Base-by-base conservation (phyloP, 2,797 vertebrate genomes). In the Malacoraja senta region DNA sequence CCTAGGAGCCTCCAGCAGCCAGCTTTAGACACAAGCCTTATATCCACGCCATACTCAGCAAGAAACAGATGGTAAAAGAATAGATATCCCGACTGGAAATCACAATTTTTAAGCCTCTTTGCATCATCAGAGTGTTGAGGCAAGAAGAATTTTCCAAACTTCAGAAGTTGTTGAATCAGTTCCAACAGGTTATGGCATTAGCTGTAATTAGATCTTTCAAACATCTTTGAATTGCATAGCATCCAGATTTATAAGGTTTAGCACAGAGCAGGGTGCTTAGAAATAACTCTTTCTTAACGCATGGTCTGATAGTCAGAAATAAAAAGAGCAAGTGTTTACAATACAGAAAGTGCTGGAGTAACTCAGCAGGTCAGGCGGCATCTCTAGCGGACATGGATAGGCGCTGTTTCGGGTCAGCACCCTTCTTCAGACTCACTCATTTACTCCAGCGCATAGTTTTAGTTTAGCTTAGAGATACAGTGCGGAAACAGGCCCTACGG, bases 1-100 rank as follows among this genome's bases (percentile, higher is more conserved):
- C 95, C 95, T 94, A 94, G 94, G 95, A 95, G 96, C 93, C 95
- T 95, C 96, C 96, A 93, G 93, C 93, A 95, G 96, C 96, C 96
- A 97, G 96, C 96, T 95, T 95, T 95, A 94, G 93, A 91, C 90
- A 91, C 68, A 44, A 74, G 71, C 90, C 44, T 71, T 53, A 29
- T 35, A 29, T 68, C 68, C 38, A 21, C 29, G 24, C 72, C 38
- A 44, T 6, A 3, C 17, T 65, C n/a, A 35, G 3, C 6, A 29
- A 1, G 24, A 8, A 0, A 7, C 84, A 88, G 84, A 21, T 74
- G 24, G 26, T 8, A 94, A 88, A 53, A 94, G 93, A 94, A 96
- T 96, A 95, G 95, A 95, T 96, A 95, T 95, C 92, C 93, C 94
- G 91, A 81, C 93, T 90, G 94, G 94, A 94, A 95, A 86, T 81